Evolutionary conservation across 2,797 vertebrate species (phyloP).

Genomic region (Anas capensis): DNA sequence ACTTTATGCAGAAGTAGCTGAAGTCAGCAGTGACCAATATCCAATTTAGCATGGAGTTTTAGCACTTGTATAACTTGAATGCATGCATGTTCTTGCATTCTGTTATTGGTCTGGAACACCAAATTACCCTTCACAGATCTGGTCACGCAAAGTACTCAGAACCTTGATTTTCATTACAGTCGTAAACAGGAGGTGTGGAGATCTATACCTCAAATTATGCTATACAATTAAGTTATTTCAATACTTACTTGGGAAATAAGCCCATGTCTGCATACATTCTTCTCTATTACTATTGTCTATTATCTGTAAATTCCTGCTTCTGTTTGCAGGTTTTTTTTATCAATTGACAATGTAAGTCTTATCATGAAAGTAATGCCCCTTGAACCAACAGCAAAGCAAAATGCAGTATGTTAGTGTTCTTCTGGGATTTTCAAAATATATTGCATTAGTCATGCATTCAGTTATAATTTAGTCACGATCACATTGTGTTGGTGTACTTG

Average conservation of each 20-base stretch:
- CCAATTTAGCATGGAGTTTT: not conserved
- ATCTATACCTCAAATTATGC: not conserved
- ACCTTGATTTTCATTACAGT: not conserved
- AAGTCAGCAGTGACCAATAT: not conserved
- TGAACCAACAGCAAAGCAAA: not conserved
- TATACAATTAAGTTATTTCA: not conserved
- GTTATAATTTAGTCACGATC: not conserved
- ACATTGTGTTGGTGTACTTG: not conserved
- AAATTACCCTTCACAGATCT: not conserved
- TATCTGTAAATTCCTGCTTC: not conserved
- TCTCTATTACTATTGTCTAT: not conserved
- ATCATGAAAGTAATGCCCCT: not conserved
- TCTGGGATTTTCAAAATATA: not conserved
- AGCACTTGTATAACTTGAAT: not conserved
- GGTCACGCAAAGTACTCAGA: not conserved
- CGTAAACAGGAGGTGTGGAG: fast-evolving
- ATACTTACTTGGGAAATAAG: not conserved
- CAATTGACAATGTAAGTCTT: not conserved
- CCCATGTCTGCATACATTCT: not conserved
- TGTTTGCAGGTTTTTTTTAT: slow-evolving; percentile 19
- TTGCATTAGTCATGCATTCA: not conserved
- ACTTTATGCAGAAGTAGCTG: not conserved
- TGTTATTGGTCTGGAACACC: not conserved
- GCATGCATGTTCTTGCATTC: not conserved
- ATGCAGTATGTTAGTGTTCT: not conserved